Evolutionary conservation across 2,888 invertebrate genomes (phyloP), one percentile per base, ranked within the genome.

Genomic region (Epistrophella euchroma): DNA sequence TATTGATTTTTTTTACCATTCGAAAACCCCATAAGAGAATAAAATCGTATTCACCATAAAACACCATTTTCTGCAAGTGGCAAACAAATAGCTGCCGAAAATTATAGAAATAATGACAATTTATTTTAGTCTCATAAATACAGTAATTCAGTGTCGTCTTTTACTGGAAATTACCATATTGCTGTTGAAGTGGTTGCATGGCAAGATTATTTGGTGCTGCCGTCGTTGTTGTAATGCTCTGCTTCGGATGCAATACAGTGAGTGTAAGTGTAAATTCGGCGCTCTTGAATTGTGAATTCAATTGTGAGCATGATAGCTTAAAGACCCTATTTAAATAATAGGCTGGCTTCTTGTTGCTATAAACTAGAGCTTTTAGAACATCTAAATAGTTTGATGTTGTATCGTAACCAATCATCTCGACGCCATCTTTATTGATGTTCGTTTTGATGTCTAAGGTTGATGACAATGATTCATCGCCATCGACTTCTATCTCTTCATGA

Each of bases 291-390:
- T 98, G 94, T 4, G 98, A 98, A 93, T 96, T 97, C 83, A 98
- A 94, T 92, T 98, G 98, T 0, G 98, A 97, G 93, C 99, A 99
- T 84, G 97, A 96, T 64, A 99, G 94, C 91, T 98, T 98, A 94
- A 99, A 99, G 28, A 97, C 98, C 88, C 98, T 95, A 93, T 98
- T 98, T 88, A 98, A 94, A 92, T 98, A 98, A 92, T 98, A 98
- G 11, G 98, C 98, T 4, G 99, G 98, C 91, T 98, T 98, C 90
- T 97, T 97, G 93, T 99, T 99, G 91, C 97, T 97, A 93, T 99
- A 99, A 89, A 96, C 96, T 87, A 98, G 88, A 13, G 92, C 91
- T 37, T 90, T 90, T 6, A 92, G 70, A 0, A 93, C 91, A 77
- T 91, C 91, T 17, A 92, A 88, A 88, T 92, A 93, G 74, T 92